phyloP scores from a whole-genome alignment of 1,140 invertebrate species.

The Tribolium madens region DNA sequence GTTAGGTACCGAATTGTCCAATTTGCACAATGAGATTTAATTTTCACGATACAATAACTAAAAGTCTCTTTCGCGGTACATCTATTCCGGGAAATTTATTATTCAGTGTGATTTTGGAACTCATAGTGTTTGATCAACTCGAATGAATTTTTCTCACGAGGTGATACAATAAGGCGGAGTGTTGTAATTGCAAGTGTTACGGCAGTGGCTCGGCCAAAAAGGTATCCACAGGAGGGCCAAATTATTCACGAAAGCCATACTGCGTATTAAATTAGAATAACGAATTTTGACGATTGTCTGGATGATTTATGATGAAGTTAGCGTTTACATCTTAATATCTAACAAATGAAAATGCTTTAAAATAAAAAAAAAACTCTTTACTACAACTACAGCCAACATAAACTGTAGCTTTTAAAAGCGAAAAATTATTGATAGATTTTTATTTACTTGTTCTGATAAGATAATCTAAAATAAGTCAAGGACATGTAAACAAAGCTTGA shows the following conservation, averaged over 20 bases:
- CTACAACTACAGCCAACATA: too few species aligned
- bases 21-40: conserved; percentile 32
- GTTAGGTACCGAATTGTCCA: conserved; percentile 9
- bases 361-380: too few species aligned
- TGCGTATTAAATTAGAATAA: conserved; percentile 28
- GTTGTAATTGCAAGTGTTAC: conserved; percentile 20
- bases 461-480: not conserved
- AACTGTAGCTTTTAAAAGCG: not conserved
- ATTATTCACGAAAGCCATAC: conserved; percentile 7
- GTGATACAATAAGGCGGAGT: not conserved
- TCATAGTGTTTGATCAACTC: not conserved
- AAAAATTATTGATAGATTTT: not conserved
- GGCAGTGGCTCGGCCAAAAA: not conserved
- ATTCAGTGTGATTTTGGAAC: not conserved
- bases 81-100: not conserved
- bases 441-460: not conserved
- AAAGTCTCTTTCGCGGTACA: not conserved
- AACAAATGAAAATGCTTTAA: too few species aligned
- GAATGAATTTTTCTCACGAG: conserved; percentile 15
- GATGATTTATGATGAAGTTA: conserved; percentile 1
- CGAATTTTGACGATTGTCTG: conserved; percentile 10
- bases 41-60: conserved; percentile 21
- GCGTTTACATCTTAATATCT: too few species aligned
- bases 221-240: conserved; percentile 7
- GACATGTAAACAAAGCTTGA: not conserved